These are phyloP conservation scores for Panagrolaimus sp. DNA, from an alignment of 1,140 invertebrate species.

Conservation along the genomic window DNA sequence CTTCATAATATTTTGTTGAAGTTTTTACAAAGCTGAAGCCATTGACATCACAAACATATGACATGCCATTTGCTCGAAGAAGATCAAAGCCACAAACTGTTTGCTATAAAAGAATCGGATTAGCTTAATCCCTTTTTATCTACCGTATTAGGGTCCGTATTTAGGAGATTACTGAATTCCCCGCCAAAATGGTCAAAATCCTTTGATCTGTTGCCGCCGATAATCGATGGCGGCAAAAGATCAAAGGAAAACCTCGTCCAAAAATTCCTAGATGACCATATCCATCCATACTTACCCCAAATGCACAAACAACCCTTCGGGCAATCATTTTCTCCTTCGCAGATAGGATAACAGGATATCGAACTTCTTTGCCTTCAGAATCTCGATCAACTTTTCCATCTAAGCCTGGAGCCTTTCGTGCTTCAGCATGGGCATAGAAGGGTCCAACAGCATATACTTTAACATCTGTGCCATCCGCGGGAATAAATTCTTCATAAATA, in stretches of 20 bases:
- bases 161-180: too few relatives aligned
- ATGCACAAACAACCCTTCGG: constrained; percentile 90
- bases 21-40: constrained; percentile 99
- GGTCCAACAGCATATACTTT: constrained; percentile 89
- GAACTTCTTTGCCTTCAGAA: constrained; percentile 93
- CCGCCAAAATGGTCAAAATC: too few relatives aligned
- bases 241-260: too few relatives aligned
- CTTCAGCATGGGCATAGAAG: constrained; percentile 98
- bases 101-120: constrained; percentile 66
- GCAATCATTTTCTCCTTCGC: constrained; percentile 98
- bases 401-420: constrained; percentile 76
- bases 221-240: too few relatives aligned
- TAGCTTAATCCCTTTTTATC: too few relatives aligned
- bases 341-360: constrained; percentile 94
- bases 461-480: constrained; percentile 91
- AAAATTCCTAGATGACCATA: too few relatives aligned
- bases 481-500: constrained; percentile 99
- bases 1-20: constrained; percentile 98
- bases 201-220: too few relatives aligned
- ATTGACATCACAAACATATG: constrained; percentile 93
- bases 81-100: constrained; percentile 99
- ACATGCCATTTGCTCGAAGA: constrained; percentile 90
- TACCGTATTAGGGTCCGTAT: too few relatives aligned
- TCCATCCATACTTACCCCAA: constrained; percentile 74
- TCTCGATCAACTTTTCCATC: constrained; percentile 94